Evolutionary conservation across 2,888 invertebrate genomes (phyloP).

Genomic region (Trachelus tabidus): DNA sequence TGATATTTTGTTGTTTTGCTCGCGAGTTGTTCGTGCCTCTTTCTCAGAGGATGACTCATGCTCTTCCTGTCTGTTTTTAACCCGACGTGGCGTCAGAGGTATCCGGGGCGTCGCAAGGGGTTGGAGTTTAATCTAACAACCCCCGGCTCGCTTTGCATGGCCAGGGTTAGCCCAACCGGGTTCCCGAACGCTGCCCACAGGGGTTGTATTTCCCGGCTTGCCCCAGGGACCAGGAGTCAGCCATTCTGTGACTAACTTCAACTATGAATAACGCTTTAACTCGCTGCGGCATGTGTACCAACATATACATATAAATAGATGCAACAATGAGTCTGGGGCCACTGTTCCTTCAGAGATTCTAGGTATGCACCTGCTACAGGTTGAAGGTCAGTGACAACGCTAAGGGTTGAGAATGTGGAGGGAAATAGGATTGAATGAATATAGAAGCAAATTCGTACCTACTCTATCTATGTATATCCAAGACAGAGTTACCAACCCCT

Average conservation of each 20-base stretch:
- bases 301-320: background rate
- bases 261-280: constrained; percentile 44
- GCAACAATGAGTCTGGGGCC: background rate
- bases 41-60: constrained; percentile 56
- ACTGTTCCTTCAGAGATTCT: background rate
- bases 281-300: constrained; percentile 11
- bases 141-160: constrained; percentile 61
- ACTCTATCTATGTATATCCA: background rate
- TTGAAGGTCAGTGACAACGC: background rate
- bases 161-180: constrained; percentile 40
- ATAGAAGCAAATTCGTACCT: background rate
- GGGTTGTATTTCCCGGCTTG: constrained; percentile 50
- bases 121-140: constrained; percentile 63
- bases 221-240: constrained; percentile 23
- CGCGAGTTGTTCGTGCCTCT: constrained; percentile 34
- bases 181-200: constrained; percentile 42
- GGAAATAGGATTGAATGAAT: background rate
- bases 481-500: background rate
- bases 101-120: constrained; percentile 59
- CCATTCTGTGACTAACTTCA: constrained; percentile 46
- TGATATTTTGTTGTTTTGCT: constrained; percentile 29
- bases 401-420: background rate
- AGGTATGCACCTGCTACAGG: background rate
- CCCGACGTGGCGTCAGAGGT: constrained; percentile 53
- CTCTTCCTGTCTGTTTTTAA: constrained; percentile 60